Evolutionary conservation across 2,113 vertebrate species (phyloP).

Genomic region (Antennarius striatus): DNA sequence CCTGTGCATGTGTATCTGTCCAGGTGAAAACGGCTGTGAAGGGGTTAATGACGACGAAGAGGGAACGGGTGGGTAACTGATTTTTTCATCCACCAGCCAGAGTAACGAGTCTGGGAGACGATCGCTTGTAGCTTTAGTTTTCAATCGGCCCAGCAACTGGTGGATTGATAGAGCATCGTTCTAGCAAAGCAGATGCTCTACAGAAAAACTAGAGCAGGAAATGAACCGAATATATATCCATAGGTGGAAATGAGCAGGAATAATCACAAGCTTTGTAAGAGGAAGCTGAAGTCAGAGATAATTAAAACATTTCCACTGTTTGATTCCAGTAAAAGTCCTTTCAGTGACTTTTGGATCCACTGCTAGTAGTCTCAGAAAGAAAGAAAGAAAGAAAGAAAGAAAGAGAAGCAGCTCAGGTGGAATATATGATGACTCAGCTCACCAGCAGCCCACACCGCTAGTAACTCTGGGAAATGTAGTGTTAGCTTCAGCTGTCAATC

Average conservation of each 20-base stretch:
- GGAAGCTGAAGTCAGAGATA: neutral
- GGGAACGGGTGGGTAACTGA: conserved; percentile 79
- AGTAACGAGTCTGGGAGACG: conserved; percentile 6
- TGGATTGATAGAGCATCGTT: conserved; percentile 20
- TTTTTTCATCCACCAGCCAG: conserved; percentile 61
- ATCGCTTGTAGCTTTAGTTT: neutral
- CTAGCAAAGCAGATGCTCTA: neutral
- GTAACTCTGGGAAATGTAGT: conserved; percentile 8
- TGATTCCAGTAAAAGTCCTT: neutral
- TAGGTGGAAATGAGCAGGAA: neutral
- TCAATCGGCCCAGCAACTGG: conserved; percentile 4
- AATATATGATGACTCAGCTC: neutral
- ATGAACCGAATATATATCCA: neutral
- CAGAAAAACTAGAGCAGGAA: neutral
- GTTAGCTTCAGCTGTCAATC: conserved; percentile 40
- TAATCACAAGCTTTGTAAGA: too few relatives aligned
- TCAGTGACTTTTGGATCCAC: neutral
- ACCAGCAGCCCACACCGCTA: neutral
- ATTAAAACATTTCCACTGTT: too few relatives aligned
- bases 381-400: neutral
- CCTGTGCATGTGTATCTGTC: conserved; percentile 80
- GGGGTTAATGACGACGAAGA: conserved; percentile 76
- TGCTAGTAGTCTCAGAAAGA: conserved; percentile 11
- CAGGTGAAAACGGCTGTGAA: conserved; percentile 82
- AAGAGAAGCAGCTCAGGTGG: neutral